Base-by-base conservation (phyloP, 2,888 invertebrate species). In the Lottia scabra region DNA sequence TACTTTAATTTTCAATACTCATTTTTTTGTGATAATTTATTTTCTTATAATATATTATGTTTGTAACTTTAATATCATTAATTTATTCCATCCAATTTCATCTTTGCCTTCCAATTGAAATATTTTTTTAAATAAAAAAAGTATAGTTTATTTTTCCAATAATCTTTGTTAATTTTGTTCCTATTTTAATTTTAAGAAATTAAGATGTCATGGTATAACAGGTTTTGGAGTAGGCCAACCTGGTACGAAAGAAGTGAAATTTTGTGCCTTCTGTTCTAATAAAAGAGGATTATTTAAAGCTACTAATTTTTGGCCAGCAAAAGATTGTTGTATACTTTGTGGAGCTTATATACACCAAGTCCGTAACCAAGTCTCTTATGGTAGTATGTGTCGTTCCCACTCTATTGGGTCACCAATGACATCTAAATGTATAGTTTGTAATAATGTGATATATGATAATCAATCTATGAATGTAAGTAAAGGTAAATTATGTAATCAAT, bases 301-400 rank as follows among this genome's bases (percentile, higher is more conserved):
- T 13, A 70, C 71, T 48, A 68, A 75, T 46, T 64, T 30, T n/a
- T 76, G 74, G 67, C 66, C 56, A 27, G 80, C 79, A 65, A 73
- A 80, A n/a, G 63, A 71, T 44, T 79, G 77, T 76, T 83, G 83
- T 74, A 74, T 80, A 4, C 68, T 80, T 12, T 83, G 83, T 75
- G 79, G 81, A 1, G 65, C 68, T 45, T 62, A 69, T 6, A 65
- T 67, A 15, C n/a, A n/a, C n/a, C n/a, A n/a, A n/a, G 13, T n/a
- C 26, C 30, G n/a, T 30, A 63, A 63, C 13, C 63, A 30, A 16
- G 43, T 56, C 0, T 23, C 44, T 38, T 19, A 62, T 1, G 79
- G 75, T 16, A 46, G 71, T 45, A 63, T 75, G n/a, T 79, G 79
- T 69, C 67, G 63, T 26, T 79, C 75, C 44, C 79, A 79, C 67